phyloP scores from a whole-genome alignment of 1,140 invertebrate species.

The Megalopta genalis region DNA sequence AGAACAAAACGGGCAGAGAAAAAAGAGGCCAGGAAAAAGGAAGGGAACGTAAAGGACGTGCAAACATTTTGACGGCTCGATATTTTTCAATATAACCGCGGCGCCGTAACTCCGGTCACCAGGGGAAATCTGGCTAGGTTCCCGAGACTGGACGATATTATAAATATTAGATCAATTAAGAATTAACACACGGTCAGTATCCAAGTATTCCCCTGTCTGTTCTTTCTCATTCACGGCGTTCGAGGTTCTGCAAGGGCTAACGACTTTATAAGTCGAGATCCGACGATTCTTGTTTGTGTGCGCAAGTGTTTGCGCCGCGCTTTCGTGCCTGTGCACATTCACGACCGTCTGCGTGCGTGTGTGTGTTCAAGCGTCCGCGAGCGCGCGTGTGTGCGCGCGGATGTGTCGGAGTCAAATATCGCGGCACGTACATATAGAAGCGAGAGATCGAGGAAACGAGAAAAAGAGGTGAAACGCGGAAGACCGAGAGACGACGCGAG shows the following conservation, averaged over 20 bases:
- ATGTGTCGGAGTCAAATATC: slow-evolving; percentile 61
- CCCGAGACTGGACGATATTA: slow-evolving; percentile 65
- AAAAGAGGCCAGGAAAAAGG: no score
- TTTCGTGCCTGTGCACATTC: no score
- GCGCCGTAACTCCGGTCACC: slow-evolving; percentile 65
- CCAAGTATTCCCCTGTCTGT: slow-evolving; percentile 10
- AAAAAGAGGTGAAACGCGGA: slow-evolving; percentile 55
- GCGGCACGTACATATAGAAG: slow-evolving; percentile 62
- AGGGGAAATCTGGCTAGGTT: slow-evolving; percentile 71
- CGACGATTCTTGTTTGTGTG: background rate
- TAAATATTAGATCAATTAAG: slow-evolving; percentile 76
- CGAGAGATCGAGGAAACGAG: slow-evolving; percentile 53
- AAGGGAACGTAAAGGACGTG: slow-evolving; percentile 47
- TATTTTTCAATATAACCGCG: slow-evolving; percentile 73
- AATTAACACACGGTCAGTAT: slow-evolving; percentile 65
- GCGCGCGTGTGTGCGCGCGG: background rate
- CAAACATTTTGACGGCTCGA: slow-evolving; percentile 67
- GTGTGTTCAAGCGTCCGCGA: no score
- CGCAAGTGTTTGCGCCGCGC: no score
- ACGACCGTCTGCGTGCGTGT: no score
- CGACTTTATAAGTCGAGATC: slow-evolving; percentile 70
- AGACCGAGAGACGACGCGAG: slow-evolving; percentile 44
- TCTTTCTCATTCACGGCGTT: slow-evolving; percentile 1
- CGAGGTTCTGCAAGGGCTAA: slow-evolving; percentile 55
- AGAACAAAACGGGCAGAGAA: slow-evolving; percentile 36